Base-by-base conservation (phyloP, 2,888 invertebrate genomes). In the Lymantria monacha region DNA sequence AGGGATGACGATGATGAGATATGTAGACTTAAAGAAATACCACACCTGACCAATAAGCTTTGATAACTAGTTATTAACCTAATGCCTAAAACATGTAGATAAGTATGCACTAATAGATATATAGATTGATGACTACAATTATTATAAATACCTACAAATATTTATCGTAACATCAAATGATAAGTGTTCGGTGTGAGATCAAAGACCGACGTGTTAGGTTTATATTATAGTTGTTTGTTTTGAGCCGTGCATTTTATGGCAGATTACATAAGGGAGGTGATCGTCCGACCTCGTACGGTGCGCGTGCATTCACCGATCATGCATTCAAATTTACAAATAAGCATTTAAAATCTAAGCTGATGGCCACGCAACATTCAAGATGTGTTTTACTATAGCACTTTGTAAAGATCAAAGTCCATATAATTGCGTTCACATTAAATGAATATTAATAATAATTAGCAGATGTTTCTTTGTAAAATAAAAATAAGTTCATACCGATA, bases 261-360 rank as follows among this genome's bases (percentile, higher is more conserved):
- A 51, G 59, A 67, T 80, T 81, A 77, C 76, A 85, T 88, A 88
- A 87, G 81, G 75, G 69, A 83, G 89, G 87, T 89, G 84, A 87
- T 81, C 83, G 88, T 76, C 87, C 88, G 88, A 80, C 89, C 90
- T 87, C 87, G 87, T 65, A 72, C 74, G 71, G 74, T 70, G 63
- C 58, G 72, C 76, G 81, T 69, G 77, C 85, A 74, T 83, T 85
- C 80, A 81, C 82, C 76, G 57, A 73, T 67, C 72, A 74, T 79
- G 74, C 74, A 75, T 78, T 76, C 72, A 76, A 79, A 81, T 77
- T 75, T 62, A 72, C 72, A 72, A 73, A 74, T 67, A 69, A 70
- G 66, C 69, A 72, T 66, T 66, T 65, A 63, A 68, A 61, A 66
- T 57, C 57, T 60, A 59, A 62, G 62, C 66, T 60, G 68, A 59